Percentiles rank a stretch among this genome's conserved stretches.
Evolutionary conservation across 1,140 invertebrate genomes (phyloP).

Genomic region (Oscheius sp.): DNA sequence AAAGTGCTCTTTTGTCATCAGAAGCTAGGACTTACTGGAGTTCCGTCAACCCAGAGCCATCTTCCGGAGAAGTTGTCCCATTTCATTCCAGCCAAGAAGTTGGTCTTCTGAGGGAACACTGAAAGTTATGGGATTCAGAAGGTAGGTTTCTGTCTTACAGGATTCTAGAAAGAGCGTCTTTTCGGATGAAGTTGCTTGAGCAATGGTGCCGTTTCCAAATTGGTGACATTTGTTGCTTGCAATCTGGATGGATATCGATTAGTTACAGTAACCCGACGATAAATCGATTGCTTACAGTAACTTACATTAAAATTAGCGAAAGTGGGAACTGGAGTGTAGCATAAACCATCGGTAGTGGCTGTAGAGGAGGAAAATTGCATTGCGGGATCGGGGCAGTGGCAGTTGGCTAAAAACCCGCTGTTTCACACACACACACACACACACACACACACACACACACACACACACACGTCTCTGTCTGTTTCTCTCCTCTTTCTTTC

Average conservation of each 20-base stretch:
- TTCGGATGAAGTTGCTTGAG: neutral
- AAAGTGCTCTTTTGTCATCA: neutral
- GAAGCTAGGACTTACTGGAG: neutral
- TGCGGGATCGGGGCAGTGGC: neutral
- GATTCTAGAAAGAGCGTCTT: neutral
- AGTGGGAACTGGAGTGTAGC: neutral
- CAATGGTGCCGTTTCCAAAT: neutral
- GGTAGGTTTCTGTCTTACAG: neutral
- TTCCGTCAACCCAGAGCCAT: neutral
- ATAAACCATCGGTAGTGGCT: neutral
- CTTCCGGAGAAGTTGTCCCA: neutral
- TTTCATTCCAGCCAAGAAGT: constrained; percentile 1
- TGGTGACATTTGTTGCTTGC: neutral
- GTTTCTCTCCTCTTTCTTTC: too few species aligned
- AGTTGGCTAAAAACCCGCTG: constrained; percentile 3
- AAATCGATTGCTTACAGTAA: neutral
- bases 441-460: too few species aligned
- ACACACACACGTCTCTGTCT: too few species aligned
- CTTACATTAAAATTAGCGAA: neutral
- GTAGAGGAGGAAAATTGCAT: constrained; percentile 5
- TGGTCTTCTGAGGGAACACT: neutral
- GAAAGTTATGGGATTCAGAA: neutral
- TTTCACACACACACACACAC: too few species aligned
- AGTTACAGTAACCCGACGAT: too few species aligned
- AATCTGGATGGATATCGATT: too few species aligned